These are phyloP conservation scores for Sminthurinus aureus DNA, from an alignment of 2,888 invertebrate genomes.

Conservation along the genomic window DNA sequence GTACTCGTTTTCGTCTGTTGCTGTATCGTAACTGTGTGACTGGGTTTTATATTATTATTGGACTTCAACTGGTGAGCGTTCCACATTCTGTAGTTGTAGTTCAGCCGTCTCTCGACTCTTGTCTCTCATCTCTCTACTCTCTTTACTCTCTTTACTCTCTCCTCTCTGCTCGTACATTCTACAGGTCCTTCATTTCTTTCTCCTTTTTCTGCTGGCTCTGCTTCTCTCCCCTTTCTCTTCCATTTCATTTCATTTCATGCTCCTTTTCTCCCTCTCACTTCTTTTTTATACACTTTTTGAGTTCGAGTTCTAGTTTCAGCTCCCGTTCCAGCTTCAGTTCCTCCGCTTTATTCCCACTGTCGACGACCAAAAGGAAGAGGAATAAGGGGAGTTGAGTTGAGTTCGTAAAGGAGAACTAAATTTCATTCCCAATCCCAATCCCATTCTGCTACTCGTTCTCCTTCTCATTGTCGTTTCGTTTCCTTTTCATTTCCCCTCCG, in stretches of 20 bases:
- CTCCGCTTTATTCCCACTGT: not conserved
- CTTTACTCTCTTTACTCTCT: not conserved
- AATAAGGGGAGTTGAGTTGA: no score
- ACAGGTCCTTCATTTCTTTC: constrained; percentile 13
- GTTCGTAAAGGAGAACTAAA: not conserved
- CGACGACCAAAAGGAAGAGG: not conserved
- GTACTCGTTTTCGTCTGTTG: not conserved
- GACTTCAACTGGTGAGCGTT: not conserved
- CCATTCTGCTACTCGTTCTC: not conserved
- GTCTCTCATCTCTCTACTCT: not conserved
- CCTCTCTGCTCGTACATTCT: not conserved
- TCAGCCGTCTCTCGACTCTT: not conserved
- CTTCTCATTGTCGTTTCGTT: constrained; percentile 1
- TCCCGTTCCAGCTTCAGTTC: not conserved
- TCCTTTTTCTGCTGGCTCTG: not conserved
- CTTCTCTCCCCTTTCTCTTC: not conserved
- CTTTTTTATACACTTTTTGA: not conserved
- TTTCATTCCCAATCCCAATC: constrained; percentile 11
- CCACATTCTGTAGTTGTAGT: no score
- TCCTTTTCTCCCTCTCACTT: not conserved
- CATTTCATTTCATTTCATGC: not conserved
- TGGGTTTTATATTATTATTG: constrained; percentile 23
- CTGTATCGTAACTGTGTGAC: constrained; percentile 16
- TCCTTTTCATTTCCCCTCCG: not conserved
- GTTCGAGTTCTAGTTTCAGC: not conserved